Conservation (phyloP, 2,797 vertebrate species). For the Crocodylus rhombifer region DNA sequence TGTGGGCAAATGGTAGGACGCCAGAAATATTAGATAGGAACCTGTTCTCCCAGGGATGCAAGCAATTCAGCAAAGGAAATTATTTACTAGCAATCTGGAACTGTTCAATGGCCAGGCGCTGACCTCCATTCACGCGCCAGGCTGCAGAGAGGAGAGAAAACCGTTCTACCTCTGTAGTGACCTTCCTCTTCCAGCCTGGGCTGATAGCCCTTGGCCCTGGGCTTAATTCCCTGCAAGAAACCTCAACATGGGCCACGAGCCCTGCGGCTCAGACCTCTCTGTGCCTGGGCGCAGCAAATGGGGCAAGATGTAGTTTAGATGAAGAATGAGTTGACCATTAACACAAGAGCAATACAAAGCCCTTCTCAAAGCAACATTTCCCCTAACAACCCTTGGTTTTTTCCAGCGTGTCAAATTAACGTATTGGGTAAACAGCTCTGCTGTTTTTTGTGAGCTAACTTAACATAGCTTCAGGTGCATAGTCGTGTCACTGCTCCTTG, state of each 20-base stretch:
- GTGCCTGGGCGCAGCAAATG: no score
- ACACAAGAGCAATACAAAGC: neutral
- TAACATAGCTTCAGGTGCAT: neutral
- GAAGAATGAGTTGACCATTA: neutral
- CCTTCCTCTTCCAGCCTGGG: neutral
- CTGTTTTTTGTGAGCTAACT: neutral
- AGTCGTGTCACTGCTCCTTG: neutral
- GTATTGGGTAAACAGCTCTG: neutral
- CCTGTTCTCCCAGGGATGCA: constrained; percentile 85
- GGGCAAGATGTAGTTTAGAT: neutral
- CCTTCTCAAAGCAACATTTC: neutral
- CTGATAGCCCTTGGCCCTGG: neutral
- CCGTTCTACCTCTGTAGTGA: neutral
- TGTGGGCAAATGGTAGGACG: constrained; percentile 74
- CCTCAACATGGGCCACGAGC: neutral
- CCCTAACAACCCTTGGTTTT: neutral
- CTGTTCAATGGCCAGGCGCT: constrained; percentile 58
- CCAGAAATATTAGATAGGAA: constrained; percentile 79
- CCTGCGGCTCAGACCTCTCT: neutral
- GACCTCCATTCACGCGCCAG: constrained; percentile 23
- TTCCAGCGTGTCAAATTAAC: neutral
- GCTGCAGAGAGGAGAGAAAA: neutral
- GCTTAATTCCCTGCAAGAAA: neutral
- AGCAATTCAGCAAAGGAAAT: constrained; percentile 80
- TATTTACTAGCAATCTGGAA: constrained; percentile 77